Percentiles rank a stretch among this genome's conserved stretches.
Conservation (phyloP, 1,140 invertebrate species). For the Proctacanthus coquilletti region DNA sequence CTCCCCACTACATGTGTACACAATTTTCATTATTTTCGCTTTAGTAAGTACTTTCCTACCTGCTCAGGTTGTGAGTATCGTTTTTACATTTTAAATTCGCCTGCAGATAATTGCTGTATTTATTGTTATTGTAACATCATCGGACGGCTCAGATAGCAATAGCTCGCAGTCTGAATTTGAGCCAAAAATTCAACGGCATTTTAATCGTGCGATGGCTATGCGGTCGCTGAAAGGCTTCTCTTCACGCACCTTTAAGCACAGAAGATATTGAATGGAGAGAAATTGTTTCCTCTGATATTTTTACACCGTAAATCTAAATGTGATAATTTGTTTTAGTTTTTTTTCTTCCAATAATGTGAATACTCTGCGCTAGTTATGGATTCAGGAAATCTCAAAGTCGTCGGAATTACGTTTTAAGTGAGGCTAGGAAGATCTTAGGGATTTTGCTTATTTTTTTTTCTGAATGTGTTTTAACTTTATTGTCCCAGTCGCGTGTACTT, state of each 20-base stretch:
- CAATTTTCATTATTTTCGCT: constrained; percentile 69
- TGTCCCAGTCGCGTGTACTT: no score
- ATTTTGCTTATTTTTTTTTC: no score
- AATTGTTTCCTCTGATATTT: no score
- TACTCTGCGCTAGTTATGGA: no score
- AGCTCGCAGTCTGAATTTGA: constrained; percentile 35
- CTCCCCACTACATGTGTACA: constrained; percentile 59
- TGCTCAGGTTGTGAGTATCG: no score
- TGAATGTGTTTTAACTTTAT: no score
- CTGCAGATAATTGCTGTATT: constrained; percentile 57
- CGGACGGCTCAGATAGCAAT: constrained; percentile 35
- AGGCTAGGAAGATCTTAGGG: no score
- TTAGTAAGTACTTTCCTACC: constrained; percentile 46
- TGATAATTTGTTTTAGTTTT: no score
- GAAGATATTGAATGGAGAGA: constrained; percentile 19
- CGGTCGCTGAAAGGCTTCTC: constrained; percentile 48
- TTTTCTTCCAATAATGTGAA: no score
- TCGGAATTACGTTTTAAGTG: no score
- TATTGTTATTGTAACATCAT: constrained; percentile 60
- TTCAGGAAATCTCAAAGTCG: no score
- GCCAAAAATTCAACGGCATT: constrained; percentile 57
- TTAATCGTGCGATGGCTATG: constrained; percentile 76
- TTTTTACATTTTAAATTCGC: constrained; percentile 1
- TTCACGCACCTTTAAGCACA: constrained; percentile 15
- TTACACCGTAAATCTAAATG: no score